phyloP scores from a whole-genome alignment of 1,140 invertebrate species.

The Uloborus diversus region DNA sequence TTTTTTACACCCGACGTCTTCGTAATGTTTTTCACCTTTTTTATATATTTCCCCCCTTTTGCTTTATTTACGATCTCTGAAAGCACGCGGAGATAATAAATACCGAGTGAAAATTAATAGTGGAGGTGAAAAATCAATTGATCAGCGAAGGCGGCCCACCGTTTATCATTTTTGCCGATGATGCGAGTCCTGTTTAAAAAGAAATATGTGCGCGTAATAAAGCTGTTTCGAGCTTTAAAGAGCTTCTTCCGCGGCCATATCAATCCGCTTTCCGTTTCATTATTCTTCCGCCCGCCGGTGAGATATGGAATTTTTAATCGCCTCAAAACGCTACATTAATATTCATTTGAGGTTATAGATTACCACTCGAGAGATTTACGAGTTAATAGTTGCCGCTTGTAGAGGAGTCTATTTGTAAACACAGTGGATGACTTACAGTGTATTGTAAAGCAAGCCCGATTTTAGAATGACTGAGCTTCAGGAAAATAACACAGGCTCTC shows the following conservation, averaged over 20 bases:
- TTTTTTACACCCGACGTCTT: constrained; percentile 3
- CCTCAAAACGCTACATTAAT: constrained; percentile 31
- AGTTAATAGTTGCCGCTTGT: not conserved
- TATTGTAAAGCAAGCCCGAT: too few relatives aligned
- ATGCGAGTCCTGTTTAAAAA: constrained; percentile 10
- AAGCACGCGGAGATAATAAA: constrained; percentile 24
- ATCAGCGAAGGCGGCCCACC: constrained; percentile 39
- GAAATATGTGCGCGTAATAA: constrained; percentile 29
- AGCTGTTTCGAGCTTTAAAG: constrained; percentile 41
- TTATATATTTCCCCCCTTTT: constrained; percentile 1
- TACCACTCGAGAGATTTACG: constrained; percentile 22
- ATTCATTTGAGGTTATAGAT: constrained; percentile 28
- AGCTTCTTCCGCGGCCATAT: not conserved
- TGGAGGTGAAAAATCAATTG: constrained; percentile 53
- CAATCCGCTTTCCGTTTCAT: constrained; percentile 16
- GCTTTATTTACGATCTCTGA: constrained; percentile 44
- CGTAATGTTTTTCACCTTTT: not conserved
- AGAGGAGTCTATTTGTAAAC: not conserved
- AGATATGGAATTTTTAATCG: constrained; percentile 43
- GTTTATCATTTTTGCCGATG: constrained; percentile 48
- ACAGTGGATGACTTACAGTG: too few relatives aligned
- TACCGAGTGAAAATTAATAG: constrained; percentile 45
- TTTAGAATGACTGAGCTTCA: too few relatives aligned
- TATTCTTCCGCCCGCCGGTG: constrained; percentile 4
- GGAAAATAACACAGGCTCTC: too few relatives aligned